Conservation (phyloP, 2,888 invertebrate species). For the Pseudanteris insignis region DNA sequence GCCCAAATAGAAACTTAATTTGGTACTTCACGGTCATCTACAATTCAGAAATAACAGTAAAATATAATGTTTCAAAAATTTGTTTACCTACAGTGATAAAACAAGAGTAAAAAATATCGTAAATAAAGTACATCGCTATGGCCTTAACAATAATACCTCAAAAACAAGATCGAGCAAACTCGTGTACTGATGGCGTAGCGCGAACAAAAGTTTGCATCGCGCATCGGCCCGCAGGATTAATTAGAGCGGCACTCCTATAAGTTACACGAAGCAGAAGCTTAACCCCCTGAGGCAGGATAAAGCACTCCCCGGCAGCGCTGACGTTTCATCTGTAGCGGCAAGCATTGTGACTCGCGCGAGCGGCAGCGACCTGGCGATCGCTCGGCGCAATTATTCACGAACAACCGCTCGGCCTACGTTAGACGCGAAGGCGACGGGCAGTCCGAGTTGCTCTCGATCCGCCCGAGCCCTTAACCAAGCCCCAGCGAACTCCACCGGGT, state of each 20-base stretch:
- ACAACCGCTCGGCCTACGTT: constrained; percentile 57
- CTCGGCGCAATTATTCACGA: constrained; percentile 65
- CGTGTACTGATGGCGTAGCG: constrained; percentile 16
- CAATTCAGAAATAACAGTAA: background rate
- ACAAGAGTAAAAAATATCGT: no score
- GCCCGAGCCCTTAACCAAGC: constrained; percentile 51
- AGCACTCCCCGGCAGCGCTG: constrained; percentile 22
- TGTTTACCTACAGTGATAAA: no score
- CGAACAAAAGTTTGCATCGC: constrained; percentile 17
- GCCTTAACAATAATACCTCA: no score
- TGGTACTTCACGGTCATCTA: no score
- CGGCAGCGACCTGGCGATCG: constrained; percentile 63
- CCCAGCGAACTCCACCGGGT: constrained; percentile 59
- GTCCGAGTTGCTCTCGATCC: constrained; percentile 56
- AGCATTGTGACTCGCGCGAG: constrained; percentile 46
- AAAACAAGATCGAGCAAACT: constrained; percentile 3
- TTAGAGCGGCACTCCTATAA: constrained; percentile 21
- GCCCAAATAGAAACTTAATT: no score
- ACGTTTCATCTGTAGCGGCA: constrained; percentile 10
- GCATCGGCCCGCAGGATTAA: constrained; percentile 30
- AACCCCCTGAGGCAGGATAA: constrained; percentile 24
- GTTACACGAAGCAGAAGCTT: constrained; percentile 17
- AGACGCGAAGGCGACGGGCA: constrained; percentile 58
- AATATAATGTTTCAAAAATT: no score
- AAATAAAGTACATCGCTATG: no score